Evolutionary conservation across 2,888 invertebrate species (phyloP), one percentile per base, ranked within the genome.

Genomic region (Andrena hattorfiana): DNA sequence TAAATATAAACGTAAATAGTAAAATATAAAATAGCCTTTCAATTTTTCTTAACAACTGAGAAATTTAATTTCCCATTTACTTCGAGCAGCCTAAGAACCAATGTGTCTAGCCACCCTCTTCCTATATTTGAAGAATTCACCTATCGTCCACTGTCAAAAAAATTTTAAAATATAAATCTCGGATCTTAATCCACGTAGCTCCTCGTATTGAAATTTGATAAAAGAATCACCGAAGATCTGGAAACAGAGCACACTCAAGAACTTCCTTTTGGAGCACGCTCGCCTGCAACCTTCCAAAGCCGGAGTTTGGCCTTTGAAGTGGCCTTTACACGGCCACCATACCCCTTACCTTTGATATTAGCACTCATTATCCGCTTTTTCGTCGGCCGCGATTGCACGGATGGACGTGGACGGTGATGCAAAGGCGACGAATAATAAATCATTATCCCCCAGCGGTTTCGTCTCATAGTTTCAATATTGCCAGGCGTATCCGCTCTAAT

Each of bases 401-500:
- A 20, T 56, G 68, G 23, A 35, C 23, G 49, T 30, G 56, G 42
- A 28, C 13, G 32, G 35, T 68, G 54, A 20, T 28, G 42, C 10
- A 74, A 75, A 4, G 8, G 30, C 30, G 48, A 48, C 59, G 59
- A 49, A 70, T 70, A 75, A 75, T 70, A 70, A 75, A 75, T 70
- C 49, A 35, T 59, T 13, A 32, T 30, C 13, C 28, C 70, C 20
- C 35, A 28, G n/a, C n/a, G 20, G 59, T 30, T 70, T 74, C 20
- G 48, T 74, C n/a, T 48, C 56, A n/a, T 30, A 42, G 59, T 32
- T 20, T 48, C 23, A 32, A 69, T 13, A 16, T 49, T 23, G 67
- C 42, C 42, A 42, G 67, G 32, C 26, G 48, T 32, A 54, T 54
- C 51, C 42, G 42, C 42, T 42, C 42, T 42, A 42, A 42, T 42